phyloP scores from a whole-genome alignment of 2,888 invertebrate species.

The Lasioglossum marginatum region DNA sequence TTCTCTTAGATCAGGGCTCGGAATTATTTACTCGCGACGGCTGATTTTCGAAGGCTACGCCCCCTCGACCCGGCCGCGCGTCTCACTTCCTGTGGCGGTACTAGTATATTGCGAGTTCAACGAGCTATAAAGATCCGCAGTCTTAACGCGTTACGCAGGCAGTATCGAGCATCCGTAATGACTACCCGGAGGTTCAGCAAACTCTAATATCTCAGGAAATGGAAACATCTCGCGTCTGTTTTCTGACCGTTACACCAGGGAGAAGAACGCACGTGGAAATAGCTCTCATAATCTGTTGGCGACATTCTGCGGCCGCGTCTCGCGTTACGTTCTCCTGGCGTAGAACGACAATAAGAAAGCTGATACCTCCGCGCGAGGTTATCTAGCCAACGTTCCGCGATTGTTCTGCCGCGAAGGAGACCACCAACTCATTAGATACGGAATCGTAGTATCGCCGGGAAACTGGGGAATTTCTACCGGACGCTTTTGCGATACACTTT shows the following conservation, averaged over 20 bases:
- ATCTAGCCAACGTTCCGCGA: slow-evolving; percentile 61
- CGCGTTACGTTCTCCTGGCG: slow-evolving; percentile 66
- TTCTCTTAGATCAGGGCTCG: too few species aligned
- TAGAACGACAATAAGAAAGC: slow-evolving; percentile 65
- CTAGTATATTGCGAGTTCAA: too few species aligned
- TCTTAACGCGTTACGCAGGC: neutral
- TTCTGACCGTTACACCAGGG: slow-evolving; percentile 20
- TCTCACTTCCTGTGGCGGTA: too few species aligned
- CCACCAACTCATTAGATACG: slow-evolving; percentile 55
- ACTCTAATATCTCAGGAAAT: slow-evolving; percentile 4
- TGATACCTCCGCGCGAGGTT: slow-evolving; percentile 65
- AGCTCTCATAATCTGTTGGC: slow-evolving; percentile 58
- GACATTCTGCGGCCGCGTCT: slow-evolving; percentile 56
- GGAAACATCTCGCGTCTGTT: slow-evolving; percentile 42
- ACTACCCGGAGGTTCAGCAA: slow-evolving; percentile 4
- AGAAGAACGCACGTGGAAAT: slow-evolving; percentile 47
- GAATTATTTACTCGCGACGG: too few species aligned
- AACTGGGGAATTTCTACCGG: slow-evolving; percentile 46
- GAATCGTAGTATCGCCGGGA: slow-evolving; percentile 44
- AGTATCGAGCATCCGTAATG: neutral
- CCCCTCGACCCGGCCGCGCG: too few species aligned
- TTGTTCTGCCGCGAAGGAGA: slow-evolving; percentile 41
- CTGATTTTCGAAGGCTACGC: too few species aligned
- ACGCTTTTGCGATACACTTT: slow-evolving; percentile 44
- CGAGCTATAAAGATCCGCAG: neutral